Evolutionary conservation across 2,888 invertebrate species (phyloP), one percentile per base, ranked within the genome.

Genomic region (Agrochola circellaris): DNA sequence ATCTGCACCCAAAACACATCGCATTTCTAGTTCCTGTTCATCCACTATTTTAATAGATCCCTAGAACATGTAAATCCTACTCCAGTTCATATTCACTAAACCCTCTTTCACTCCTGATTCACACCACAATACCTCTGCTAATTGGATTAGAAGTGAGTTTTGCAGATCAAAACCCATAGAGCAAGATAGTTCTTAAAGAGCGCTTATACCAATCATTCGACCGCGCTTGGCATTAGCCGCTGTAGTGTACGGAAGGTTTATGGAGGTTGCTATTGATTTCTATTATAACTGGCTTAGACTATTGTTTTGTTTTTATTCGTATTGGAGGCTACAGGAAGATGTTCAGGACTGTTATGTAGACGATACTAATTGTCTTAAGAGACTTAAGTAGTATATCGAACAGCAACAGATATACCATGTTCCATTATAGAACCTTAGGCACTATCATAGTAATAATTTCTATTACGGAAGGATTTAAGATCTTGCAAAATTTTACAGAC

Each of bases 141-240:
- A 93, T 93, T 93, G 92, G 93, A 92, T 93, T 93, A 93, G 90
- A 83, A 91, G 88, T 91, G 92, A 92, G 90, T 92, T 92, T 92
- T 91, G 92, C 90, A 90, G 90, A 92, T 92, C 91, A 89, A 83
- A 89, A 89, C 81, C 89, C 85, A 83, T 74, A 71, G 81, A 80
- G 70, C 42, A 87, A 87, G 84, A 82, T 83, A 87, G 87, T 87
- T 88, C 58, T 67, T 71, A 79, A 85, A 88, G 87, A 83, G 87
- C 79, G 79, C 85, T 88, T 88, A 83, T 69, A 79, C 73, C 81
- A 74, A 87, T 83, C 79, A 85, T 87, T 87, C 60, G 86, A 87
- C 86, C 81, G 72, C 79, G 75, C 70, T 30, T 68, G 65, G 81
- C 60, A 88, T 86, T 86, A 79, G 77, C 45, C 54, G 62, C 6